Base-by-base conservation (phyloP, 2,888 invertebrate species). In the Leptinotarsa peninsularis region DNA sequence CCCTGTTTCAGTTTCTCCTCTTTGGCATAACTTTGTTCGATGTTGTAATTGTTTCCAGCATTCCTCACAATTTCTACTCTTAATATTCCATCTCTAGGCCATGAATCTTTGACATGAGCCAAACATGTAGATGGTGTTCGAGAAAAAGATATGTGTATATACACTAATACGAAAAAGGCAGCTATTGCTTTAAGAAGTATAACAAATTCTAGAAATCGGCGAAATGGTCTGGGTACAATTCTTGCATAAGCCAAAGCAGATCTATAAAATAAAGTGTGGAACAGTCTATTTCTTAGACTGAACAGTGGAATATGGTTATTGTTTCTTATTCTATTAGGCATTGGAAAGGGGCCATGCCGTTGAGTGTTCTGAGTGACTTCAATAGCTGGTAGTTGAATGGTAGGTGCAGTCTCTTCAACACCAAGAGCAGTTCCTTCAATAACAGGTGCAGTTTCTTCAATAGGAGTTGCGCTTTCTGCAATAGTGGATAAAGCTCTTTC, bases 51-150 rank as follows among this genome's bases (percentile, higher is more conserved):
- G 73, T 93, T 91, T 4, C 90, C 91, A 17, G 92, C 91, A 86
- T 93, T 93, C 80, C 92, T 89, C 72, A 94, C 88, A 83, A 98
- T 96, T 89, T 98, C 98, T 17, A 98, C 96, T 78, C 98, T 90
- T 21, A 99, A 90, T 81, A 99, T 96, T 4, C 99, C 99, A 88
- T 98, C 96, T 77, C 96, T 90, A 0, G 99, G 98, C 99, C 99
- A 99, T 15, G 94, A 93, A 81, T 94, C 92, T 85, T 94, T 93
- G 50, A 98, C 93, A 87, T 96, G 94, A 86, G 96, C 94, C 82
- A 99, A 90, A 88, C 99, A 99, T 83, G 96, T 96, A 72, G 96
- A 95, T 10, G 98, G 98, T 77, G 96, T 93, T 85, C 96, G 93
- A 66, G 97, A 96, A 89, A 98, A 98, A 78, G 95, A 95, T 87